Conservation (phyloP, 2,113 vertebrate genomes). For the Triplophysa dalaica region DNA sequence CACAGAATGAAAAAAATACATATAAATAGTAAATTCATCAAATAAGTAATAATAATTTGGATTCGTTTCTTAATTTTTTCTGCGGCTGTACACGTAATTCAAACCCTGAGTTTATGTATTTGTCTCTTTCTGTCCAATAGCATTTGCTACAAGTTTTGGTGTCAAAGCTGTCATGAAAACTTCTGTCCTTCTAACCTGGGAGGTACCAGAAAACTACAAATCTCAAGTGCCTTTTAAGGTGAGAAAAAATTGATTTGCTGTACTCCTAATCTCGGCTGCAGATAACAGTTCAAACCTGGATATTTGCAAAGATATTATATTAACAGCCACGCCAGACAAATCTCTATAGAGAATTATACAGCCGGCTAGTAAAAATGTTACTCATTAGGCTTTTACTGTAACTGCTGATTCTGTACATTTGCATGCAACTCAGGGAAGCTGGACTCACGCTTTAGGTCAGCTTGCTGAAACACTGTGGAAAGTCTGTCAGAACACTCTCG, state of each 20-base stretch:
- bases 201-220: constrained; percentile 90
- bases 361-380: too few relatives aligned
- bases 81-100: background rate
- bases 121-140: constrained; percentile 67
- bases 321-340: too few relatives aligned
- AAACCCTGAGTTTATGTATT: background rate
- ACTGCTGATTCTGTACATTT: constrained; percentile 4
- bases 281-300: background rate
- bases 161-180: constrained; percentile 92
- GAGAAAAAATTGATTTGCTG: constrained; percentile 47
- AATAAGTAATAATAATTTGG: too few relatives aligned
- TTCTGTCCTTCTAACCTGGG: constrained; percentile 94
- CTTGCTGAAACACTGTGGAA: constrained; percentile 17
- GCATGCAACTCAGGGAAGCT: constrained; percentile 18
- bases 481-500: constrained; percentile 35
- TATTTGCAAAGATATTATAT: background rate
- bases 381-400: background rate
- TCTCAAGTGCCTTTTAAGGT: constrained; percentile 92
- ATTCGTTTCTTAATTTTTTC: too few relatives aligned
- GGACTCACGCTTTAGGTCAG: constrained; percentile 8
- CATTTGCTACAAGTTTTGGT: constrained; percentile 92
- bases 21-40: too few relatives aligned
- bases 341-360: too few relatives aligned
- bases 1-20: too few relatives aligned
- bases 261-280: background rate